Conservation (phyloP, 2,113 vertebrate genomes). For the Poicephalus gulielmi region DNA sequence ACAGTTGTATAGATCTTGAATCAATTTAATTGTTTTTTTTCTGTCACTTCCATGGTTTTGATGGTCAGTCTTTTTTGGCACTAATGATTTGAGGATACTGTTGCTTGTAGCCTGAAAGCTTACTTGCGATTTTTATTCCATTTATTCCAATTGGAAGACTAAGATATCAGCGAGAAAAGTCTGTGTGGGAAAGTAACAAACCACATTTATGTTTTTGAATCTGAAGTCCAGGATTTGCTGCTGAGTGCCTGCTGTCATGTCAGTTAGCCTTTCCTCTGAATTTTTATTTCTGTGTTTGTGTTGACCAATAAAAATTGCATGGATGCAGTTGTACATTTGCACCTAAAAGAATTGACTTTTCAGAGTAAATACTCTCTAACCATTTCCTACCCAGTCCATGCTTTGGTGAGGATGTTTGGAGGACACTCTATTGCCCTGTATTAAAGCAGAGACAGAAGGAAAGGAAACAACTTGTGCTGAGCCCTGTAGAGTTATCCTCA, state of each 20-base stretch:
- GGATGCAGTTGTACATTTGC: neutral
- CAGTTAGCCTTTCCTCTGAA: neutral
- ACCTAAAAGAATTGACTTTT: neutral
- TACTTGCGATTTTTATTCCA: neutral
- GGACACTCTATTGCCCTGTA: neutral
- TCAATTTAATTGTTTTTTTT: neutral
- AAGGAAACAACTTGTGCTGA: neutral
- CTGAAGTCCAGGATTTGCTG: neutral
- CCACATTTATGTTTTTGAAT: neutral
- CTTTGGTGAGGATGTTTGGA: neutral
- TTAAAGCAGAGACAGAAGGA: neutral
- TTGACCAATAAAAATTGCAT: neutral
- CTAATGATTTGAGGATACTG: neutral
- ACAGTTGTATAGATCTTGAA: neutral
- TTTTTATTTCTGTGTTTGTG: neutral
- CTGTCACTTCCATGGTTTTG: neutral
- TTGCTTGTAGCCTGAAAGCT: neutral
- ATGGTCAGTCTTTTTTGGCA: neutral
- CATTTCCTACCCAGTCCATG: neutral
- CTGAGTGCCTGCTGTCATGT: neutral
- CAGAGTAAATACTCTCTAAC: neutral
- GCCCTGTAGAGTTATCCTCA: neutral
- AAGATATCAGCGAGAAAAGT: neutral
- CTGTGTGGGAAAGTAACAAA: neutral
- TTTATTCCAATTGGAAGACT: neutral